phyloP scores from a whole-genome alignment of 2,888 invertebrate genomes.

The Sphecodes monilicornis region DNA sequence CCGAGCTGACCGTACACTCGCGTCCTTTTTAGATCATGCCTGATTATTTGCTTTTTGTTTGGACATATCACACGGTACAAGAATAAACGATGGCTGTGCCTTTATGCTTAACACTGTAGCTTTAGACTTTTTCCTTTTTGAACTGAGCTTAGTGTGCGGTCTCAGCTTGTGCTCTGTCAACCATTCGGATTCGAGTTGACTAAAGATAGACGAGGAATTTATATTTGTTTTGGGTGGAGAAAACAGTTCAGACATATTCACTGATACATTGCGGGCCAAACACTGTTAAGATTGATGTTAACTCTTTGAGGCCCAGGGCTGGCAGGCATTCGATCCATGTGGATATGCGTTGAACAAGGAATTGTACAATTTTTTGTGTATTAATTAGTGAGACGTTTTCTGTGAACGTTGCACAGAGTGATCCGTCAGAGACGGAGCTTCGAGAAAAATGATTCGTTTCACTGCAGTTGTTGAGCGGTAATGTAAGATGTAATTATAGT shows the following conservation, averaged over 20 bases:
- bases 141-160: slow-evolving; percentile 27
- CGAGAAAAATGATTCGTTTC: not conserved
- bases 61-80: slow-evolving; percentile 32
- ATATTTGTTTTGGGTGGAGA: slow-evolving; percentile 42
- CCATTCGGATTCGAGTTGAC: not conserved
- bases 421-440: not conserved
- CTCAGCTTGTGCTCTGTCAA: slow-evolving; percentile 30
- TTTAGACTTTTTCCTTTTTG: slow-evolving; percentile 41
- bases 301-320: slow-evolving; percentile 46
- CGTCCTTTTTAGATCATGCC: slow-evolving; percentile 22
- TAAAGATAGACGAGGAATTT: slow-evolving; percentile 30
- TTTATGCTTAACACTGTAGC: slow-evolving; percentile 54
- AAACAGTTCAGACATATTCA: slow-evolving; percentile 54
- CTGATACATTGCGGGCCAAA: slow-evolving; percentile 20
- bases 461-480: not conserved
- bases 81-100: slow-evolving; percentile 64
- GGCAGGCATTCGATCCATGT: not conserved
- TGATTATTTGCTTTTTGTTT: slow-evolving; percentile 44
- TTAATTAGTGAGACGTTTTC: slow-evolving; percentile 5
- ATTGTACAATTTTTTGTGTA: slow-evolving; percentile 17
- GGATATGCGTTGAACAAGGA: not conserved
- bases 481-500: not conserved
- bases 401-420: not conserved
- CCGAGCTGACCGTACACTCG: slow-evolving; percentile 16
- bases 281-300: slow-evolving; percentile 18